Evolutionary conservation across 2,797 vertebrate species (phyloP), one percentile per base, ranked within the genome.

Genomic region (Aplochiton taeniatus): DNA sequence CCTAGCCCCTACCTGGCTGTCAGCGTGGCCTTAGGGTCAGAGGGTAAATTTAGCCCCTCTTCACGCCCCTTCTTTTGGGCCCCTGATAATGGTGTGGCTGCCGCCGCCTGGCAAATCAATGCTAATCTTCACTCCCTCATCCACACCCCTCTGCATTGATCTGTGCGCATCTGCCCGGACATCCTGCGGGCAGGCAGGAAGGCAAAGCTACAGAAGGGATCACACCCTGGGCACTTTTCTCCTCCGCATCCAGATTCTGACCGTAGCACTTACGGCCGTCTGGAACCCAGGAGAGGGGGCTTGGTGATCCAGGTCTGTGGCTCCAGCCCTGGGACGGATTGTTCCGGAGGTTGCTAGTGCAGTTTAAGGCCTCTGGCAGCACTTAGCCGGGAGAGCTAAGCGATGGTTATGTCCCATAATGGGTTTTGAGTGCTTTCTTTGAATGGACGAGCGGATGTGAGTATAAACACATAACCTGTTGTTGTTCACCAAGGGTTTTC

Each of bases 61-160:
- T 3, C 31, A 31, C 6, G 31, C 3, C 31, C 31, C 31, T 31
- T 6, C 31, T 31, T 48, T 11, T 48, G 47, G 47, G 11, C 11
- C n/a, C 0, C 69, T 85, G 71, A 77, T 77, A 69, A 50, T 48
- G 66, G 77, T 51, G 13, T 77, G 70, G 79, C 18, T 55, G 18
- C 13, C n/a, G n/a, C n/a, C n/a, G n/a, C 65, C 74, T 72, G 70
- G 79, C 82, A 84, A 71, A 89, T 90, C 85, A 77, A 80, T 85
- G 80, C 74, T 87, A 64, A 83, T 87, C 89, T 90, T 75, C 31
- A 85, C 83, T 84, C 81, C 69, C 82, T 88, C 79, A 77, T 84
- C 78, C 79, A 83, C 85, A 83, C 81, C 79, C 75, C 65, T 72
- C 31, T 14, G 0, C 76, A 87, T 87, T 79, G 84, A 90, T 88